Percentiles rank a stretch among this genome's conserved stretches.
phyloP scores from a whole-genome alignment of 2,113 vertebrate genomes.

The Acinonyx jubatus region DNA sequence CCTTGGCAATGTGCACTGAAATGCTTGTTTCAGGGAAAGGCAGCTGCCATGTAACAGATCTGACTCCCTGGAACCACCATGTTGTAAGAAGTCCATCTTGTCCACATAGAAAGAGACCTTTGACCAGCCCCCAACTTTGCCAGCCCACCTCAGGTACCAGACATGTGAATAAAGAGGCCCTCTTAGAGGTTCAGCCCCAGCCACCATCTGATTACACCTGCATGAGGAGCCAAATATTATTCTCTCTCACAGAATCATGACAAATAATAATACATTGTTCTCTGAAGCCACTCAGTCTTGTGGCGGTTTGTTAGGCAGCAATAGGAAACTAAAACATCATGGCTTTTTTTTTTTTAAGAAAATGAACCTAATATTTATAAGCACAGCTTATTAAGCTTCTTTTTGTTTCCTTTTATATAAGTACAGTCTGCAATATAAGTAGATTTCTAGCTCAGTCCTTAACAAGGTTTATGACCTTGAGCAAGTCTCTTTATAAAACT shows the following conservation, averaged over 20 bases:
- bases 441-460: slow-evolving; percentile 13
- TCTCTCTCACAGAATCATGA: neutral
- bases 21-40: neutral
- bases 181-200: neutral
- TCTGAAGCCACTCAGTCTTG: neutral
- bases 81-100: neutral
- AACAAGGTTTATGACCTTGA: neutral
- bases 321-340: neutral
- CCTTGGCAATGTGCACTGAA: neutral
- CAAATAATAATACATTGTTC: neutral
- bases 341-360: neutral
- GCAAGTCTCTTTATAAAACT: slow-evolving; percentile 41
- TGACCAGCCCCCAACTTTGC: neutral
- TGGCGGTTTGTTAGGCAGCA: neutral
- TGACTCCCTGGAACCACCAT: neutral
- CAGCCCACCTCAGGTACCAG: neutral
- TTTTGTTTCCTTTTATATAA: neutral
- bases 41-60: neutral
- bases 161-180: neutral
- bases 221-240: neutral
- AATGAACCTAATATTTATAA: slow-evolving; percentile 31
- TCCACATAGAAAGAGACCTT: neutral
- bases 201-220: neutral
- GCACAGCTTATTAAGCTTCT: neutral
- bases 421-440: neutral